Evolutionary conservation across 2,888 invertebrate genomes (phyloP), one percentile per base, ranked within the genome.

Genomic region (Trichogramma evanescens): DNA sequence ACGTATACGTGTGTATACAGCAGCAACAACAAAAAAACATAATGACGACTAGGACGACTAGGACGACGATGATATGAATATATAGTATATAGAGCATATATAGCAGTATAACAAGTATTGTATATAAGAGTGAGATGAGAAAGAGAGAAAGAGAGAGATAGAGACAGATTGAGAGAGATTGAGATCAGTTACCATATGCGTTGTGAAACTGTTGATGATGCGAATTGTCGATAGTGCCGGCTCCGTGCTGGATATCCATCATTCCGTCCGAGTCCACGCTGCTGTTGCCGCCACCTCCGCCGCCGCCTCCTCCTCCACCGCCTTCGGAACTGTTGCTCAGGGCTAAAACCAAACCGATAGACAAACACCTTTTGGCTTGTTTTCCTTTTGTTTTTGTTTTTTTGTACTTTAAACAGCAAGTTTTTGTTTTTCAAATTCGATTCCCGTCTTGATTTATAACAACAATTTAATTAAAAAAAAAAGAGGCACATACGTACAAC

Each of bases 321-420:
- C 76, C 76, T 73, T 78, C 77, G 74, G 77, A 77, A 74, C 77
- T 76, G 77, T 78, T 78, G 72, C 75, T 78, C 76, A 77, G 77
- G 67, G 77, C 77, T 78, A 78, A 77, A 78, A 78, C 77, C 77
- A 78, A 78, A 78, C 77, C 77, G 77, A 78, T 77, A 78, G 77
- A 77, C 77, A 77, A 74, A 77, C 77, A 77, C 77, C 77, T 75
- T 76, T 74, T 74, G 71, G 74, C 75, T 76, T 76, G 71, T 73
- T 73, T 74, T 69, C 66, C 66, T 68, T 69, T 69, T 68, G 69
- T 66, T 56, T 58, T 45, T 52, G 58, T 61, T 54, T 57, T 65
- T 58, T 66, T 55, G 54, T 54, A 54, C 54, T 56, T 53, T 59
- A 44, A 45, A 59, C 38, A 44, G 13, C 50, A 42, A 50, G 42